phyloP scores from a whole-genome alignment of 2,888 invertebrate species.

The Labia minor region DNA sequence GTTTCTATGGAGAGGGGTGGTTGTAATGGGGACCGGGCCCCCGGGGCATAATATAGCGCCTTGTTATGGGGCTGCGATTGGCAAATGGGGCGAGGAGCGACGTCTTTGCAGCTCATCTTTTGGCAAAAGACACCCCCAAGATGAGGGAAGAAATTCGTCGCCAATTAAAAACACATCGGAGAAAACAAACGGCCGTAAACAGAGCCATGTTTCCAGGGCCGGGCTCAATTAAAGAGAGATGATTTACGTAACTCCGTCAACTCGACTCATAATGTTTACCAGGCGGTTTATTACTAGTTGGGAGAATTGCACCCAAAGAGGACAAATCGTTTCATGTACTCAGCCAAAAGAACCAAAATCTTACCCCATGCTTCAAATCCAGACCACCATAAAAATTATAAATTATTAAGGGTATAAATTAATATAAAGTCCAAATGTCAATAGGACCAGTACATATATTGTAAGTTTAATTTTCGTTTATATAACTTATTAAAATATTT shows the following conservation, averaged over 20 bases:
- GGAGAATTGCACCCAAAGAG: no score
- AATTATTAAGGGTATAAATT: no score
- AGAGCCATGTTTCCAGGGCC: not conserved
- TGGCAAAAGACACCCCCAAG: not conserved
- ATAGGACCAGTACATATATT: no score
- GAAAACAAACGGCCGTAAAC: slow-evolving; percentile 5
- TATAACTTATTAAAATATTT: no score
- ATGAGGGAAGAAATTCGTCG: not conserved
- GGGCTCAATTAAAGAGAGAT: not conserved
- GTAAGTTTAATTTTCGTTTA: no score
- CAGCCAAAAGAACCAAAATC: no score
- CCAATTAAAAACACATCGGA: slow-evolving; percentile 2
- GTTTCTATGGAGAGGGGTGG: not conserved
- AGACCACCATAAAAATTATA: no score
- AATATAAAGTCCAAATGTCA: no score
- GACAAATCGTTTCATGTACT: no score
- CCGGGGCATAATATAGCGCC: not conserved
- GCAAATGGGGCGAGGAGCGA: not conserved
- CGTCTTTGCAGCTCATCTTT: not conserved
- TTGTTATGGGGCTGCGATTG: slow-evolving; percentile 7
- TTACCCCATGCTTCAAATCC: no score
- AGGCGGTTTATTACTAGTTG: no score
- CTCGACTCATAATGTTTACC: no score
- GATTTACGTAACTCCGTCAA: not conserved
- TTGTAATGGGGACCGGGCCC: not conserved